Evolutionary conservation across 2,888 invertebrate species (phyloP).

Genomic region (Thecocarcelia acutangulata): DNA sequence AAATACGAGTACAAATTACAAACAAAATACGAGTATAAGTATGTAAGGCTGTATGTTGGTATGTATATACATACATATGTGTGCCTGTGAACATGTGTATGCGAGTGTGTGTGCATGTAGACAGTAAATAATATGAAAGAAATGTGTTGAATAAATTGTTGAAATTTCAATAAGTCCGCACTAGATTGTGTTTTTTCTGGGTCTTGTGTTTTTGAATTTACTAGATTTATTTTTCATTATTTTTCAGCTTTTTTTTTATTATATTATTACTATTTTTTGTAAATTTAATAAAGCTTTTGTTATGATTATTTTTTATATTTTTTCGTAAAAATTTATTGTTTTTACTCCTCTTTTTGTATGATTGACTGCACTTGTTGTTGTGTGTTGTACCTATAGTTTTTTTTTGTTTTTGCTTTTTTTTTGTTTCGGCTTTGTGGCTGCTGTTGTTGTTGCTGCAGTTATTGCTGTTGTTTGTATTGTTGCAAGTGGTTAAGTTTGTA

Average conservation of each 20-base stretch:
- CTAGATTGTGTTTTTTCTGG: conserved; percentile 22
- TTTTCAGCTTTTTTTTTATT: conserved; percentile 3
- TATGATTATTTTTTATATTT: neutral
- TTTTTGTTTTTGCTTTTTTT: no score
- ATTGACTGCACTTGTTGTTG: conserved; percentile 73
- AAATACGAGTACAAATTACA: no score
- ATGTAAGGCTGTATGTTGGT: no score
- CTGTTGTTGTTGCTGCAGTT: conserved; percentile 26
- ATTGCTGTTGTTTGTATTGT: conserved; percentile 26
- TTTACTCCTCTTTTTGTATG: conserved; percentile 37
- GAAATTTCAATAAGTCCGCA: conserved; percentile 51
- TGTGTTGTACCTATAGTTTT: conserved; percentile 72
- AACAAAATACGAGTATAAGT: no score
- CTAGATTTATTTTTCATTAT: conserved; percentile 33
- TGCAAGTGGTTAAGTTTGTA: conserved; percentile 28
- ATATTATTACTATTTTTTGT: no score
- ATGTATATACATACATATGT: no score
- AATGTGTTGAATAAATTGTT: conserved; percentile 48
- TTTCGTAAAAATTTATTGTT: neutral
- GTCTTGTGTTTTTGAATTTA: conserved; percentile 56
- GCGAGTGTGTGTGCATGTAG: no score
- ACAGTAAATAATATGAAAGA: neutral
- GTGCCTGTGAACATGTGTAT: no score
- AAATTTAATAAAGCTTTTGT: conserved; percentile 12
- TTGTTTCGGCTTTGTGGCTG: conserved; percentile 55